Percentiles rank a stretch among this genome's conserved stretches.
Conservation (phyloP, 2,888 invertebrate species). For the Penaeus monodon region DNA sequence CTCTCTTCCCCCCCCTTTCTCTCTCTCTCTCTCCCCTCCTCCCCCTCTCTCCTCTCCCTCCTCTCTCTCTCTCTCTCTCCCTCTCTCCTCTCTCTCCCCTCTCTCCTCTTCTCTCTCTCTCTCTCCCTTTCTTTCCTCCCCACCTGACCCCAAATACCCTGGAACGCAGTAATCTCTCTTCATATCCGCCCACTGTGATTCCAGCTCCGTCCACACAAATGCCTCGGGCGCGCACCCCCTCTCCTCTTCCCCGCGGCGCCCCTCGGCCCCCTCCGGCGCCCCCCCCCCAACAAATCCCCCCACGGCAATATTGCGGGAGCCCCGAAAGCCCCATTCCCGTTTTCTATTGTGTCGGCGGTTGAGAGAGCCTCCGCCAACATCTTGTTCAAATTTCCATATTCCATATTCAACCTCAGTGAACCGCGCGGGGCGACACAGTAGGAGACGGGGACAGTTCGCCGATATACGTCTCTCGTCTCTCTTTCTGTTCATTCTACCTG, state of each 20-base stretch:
- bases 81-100: no score
- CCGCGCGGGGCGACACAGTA: not conserved
- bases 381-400: constrained; percentile 35
- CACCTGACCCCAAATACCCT: no score
- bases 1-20: no score
- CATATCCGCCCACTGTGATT: no score
- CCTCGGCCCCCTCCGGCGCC: not conserved
- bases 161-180: no score
- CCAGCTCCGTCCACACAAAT: no score
- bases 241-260: not conserved
- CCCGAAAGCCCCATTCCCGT: not conserved
- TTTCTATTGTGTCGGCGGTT: constrained; percentile 3
- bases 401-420: constrained; percentile 27
- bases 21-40: accelerated
- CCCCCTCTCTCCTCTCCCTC: no score
- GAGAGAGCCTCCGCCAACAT: constrained; percentile 17
- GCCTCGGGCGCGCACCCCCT: not conserved
- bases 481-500: not conserved
- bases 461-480: not conserved
- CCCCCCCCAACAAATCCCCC: not conserved
- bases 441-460: no score
- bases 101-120: no score
- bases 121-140: no score
- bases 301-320: not conserved
- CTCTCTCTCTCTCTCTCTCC: no score